Evolutionary conservation across 2,113 vertebrate genomes (phyloP), one percentile per base, ranked within the genome.

Genomic region (Sardina pilchardus): DNA sequence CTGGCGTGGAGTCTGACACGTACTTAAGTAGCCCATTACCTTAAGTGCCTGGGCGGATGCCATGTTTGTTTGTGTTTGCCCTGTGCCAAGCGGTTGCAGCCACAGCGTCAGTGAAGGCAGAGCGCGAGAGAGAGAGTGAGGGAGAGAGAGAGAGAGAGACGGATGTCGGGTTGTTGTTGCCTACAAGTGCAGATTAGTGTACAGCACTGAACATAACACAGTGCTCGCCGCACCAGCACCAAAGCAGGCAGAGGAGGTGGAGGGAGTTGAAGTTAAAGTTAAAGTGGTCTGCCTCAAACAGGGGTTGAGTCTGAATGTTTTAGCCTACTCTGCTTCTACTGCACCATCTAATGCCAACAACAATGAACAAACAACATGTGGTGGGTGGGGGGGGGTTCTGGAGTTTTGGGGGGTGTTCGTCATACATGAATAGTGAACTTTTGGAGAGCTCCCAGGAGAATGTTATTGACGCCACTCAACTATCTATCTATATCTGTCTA

Each of bases 1-100:
- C 34, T 78, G 71, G 71, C 71, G 30, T 34, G 34, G 3, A 78
- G 71, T 78, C 30, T 16, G 14, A 78, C 71, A 78, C 14, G 10
- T 78, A 78, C 71, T 78, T 78, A 78, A 36, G 71, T 12, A 36
- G 71, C 71, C 71, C 71, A 78, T 78, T 78, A 78, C 30, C 36
- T 78, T 78, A 78, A 78, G 71, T 78, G 71, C 71, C 71, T 16
- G 30, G 71, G 71, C 8, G 26, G 71, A 71, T 12, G 63, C 63
- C 26, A 34, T 78, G 30, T 78, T 34, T 78, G 30, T 78, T 78
- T 78, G 30, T 78, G 71, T 78, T 78, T 78, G 12, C 26, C 30
- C 12, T 34, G 71, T 78, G 71, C 36, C 63, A 30, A 30, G 71
- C 30, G 10, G 71, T 78, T 78, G 71, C 39, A 42, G 39, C n/a